A percentile compares a stretch with the other conserved stretches of the same genome.
These are phyloP conservation scores for Brachionichthys hirsutus DNA, from an alignment of 2,113 vertebrate genomes.

Conservation along the genomic window DNA sequence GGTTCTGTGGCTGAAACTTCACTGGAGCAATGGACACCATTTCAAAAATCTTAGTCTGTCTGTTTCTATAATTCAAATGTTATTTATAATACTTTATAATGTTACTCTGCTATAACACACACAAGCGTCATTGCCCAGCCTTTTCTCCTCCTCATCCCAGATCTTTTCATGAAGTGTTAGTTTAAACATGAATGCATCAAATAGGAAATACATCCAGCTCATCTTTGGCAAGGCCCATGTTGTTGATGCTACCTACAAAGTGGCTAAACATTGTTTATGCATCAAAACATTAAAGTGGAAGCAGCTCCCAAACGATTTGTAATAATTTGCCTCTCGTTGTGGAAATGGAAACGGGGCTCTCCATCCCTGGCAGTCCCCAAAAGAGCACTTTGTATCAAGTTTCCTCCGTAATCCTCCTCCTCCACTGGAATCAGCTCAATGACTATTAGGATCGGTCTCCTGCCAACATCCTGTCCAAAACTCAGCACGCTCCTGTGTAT, in stretches of 20 bases:
- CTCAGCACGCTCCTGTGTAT: slow-evolving; percentile 71
- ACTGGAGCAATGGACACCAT: too few species aligned
- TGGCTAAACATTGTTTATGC: slow-evolving; percentile 75
- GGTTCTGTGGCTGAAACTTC: too few species aligned
- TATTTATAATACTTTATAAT: too few species aligned
- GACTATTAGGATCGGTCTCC: slow-evolving; percentile 69
- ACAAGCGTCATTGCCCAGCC: slow-evolving; percentile 16
- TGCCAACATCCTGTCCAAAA: slow-evolving; percentile 73
- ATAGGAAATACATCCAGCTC: slow-evolving; percentile 77
- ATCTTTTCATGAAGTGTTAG: slow-evolving; percentile 71
- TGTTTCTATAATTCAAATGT: too few species aligned
- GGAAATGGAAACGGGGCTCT: slow-evolving; percentile 73
- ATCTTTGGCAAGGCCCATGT: slow-evolving; percentile 68
- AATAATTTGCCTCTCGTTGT: slow-evolving; percentile 78
- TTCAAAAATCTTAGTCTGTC: too few species aligned
- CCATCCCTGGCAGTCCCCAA: slow-evolving; percentile 70
- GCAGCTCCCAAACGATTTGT: slow-evolving; percentile 74
- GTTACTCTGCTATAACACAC: too few species aligned
- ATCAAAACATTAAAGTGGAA: slow-evolving; percentile 74
- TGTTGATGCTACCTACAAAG: slow-evolving; percentile 74
- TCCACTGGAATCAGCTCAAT: slow-evolving; percentile 78
- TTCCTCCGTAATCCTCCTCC: slow-evolving; percentile 75
- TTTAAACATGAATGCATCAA: slow-evolving; percentile 80
- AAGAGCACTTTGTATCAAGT: slow-evolving; percentile 78
- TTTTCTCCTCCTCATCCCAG: slow-evolving; percentile 33